Evolutionary conservation across 1,140 invertebrate genomes (phyloP).

Genomic region (Tribolium castaneum): DNA sequence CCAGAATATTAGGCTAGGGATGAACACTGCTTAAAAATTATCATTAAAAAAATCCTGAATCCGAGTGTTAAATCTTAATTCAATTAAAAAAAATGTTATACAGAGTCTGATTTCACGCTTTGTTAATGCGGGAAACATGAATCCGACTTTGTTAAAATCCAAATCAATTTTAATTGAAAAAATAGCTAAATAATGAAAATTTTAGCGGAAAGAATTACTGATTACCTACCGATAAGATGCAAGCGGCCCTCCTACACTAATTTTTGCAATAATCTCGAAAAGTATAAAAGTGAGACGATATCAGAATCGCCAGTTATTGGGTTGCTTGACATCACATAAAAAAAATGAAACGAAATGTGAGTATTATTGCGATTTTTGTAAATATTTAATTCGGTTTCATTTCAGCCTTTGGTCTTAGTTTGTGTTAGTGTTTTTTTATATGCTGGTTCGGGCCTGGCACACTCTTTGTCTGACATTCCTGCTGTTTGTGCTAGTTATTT

Average conservation of each 20-base stretch:
- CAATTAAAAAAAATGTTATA: neutral
- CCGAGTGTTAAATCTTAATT: neutral
- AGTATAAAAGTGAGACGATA: neutral
- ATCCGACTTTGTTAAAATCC: neutral
- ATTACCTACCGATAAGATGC: constrained; percentile 15
- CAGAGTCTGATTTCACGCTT: neutral
- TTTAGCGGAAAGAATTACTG: constrained; percentile 4
- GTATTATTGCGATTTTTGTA: neutral
- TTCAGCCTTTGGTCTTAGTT: neutral
- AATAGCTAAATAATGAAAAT: constrained; percentile 14
- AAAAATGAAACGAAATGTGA: constrained; percentile 19
- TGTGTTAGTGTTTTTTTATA: neutral
- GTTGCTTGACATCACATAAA: neutral
- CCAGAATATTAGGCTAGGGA: neutral
- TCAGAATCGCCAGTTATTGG: neutral
- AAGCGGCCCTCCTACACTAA: neutral
- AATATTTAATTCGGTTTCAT: neutral
- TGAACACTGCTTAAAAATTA: neutral
- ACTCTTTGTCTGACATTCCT: neutral
- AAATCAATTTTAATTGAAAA: constrained; percentile 23
- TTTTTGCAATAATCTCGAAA: neutral
- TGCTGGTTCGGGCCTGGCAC: neutral
- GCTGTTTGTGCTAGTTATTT: constrained; percentile 18
- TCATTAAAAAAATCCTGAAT: neutral
- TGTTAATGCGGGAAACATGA: neutral